A percentile compares a stretch with the other conserved stretches of the same genome.
These are phyloP conservation scores for Falco rusticolus DNA, from an alignment of 2,797 vertebrate species.

Conservation along the genomic window DNA sequence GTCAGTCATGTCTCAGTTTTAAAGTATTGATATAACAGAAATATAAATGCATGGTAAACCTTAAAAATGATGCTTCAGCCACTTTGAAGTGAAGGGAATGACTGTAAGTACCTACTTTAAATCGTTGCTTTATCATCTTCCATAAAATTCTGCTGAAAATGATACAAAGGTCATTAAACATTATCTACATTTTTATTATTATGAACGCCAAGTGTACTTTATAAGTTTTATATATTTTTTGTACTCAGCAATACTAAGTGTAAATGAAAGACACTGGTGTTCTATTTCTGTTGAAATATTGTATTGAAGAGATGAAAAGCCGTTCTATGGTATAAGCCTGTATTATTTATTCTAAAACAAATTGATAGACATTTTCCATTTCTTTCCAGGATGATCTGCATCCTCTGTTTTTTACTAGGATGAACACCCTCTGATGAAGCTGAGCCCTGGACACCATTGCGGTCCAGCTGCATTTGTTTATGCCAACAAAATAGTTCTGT, in stretches of 20 bases:
- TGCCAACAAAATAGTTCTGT: background rate
- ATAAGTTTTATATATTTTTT: background rate
- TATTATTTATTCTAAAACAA: conserved; percentile 25
- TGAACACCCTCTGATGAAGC: background rate
- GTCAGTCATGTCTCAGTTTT: background rate
- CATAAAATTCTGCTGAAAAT: background rate
- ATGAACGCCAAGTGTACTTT: background rate
- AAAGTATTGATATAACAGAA: background rate
- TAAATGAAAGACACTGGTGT: background rate
- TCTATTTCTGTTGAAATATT: background rate
- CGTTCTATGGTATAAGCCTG: background rate
- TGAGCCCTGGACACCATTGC: background rate
- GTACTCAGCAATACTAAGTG: background rate
- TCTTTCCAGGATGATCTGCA: background rate
- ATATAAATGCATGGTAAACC: background rate
- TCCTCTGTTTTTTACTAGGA: background rate
- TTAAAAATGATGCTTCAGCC: background rate
- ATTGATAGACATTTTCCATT: conserved; percentile 5
- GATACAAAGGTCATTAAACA: background rate
- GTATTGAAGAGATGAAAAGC: background rate
- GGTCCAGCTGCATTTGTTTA: background rate
- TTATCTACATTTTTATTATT: background rate
- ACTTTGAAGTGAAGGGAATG: background rate
- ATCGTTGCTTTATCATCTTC: background rate
- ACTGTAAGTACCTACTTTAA: background rate